Evolutionary conservation across 2,113 vertebrate species (phyloP).

Genomic region (Poeciliopsis occidentalis): DNA sequence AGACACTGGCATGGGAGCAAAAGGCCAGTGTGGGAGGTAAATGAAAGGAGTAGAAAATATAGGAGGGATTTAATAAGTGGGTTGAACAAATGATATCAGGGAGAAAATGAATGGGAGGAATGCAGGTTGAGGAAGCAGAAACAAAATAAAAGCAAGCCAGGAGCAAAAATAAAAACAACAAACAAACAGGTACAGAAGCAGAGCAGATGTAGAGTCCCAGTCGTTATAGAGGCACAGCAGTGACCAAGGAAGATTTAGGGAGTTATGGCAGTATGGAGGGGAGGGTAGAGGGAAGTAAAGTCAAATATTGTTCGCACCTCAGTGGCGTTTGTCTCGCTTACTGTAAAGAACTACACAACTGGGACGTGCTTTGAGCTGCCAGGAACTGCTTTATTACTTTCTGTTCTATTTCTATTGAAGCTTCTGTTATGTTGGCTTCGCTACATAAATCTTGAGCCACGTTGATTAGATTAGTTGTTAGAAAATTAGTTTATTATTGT

Average conservation of each 20-base stretch:
- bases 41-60: constrained; percentile 60
- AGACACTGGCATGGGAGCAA: constrained; percentile 76
- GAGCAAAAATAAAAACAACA: constrained; percentile 1
- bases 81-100: constrained; percentile 50
- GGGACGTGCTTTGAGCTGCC: neutral
- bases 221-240: neutral
- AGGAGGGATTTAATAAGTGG: constrained; percentile 61
- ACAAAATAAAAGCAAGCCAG: constrained; percentile 25
- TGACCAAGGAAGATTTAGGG: constrained; percentile 21
- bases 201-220: neutral
- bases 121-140: constrained; percentile 18
- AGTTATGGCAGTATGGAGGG: constrained; percentile 33
- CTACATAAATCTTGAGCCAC: neutral
- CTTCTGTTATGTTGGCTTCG: neutral
- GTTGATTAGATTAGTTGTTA: constrained; percentile 39
- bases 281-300: constrained; percentile 51
- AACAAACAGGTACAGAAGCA: neutral
- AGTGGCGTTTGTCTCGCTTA: neutral
- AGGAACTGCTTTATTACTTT: neutral
- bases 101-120: constrained; percentile 25
- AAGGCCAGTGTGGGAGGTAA: constrained; percentile 62
- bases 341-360: constrained; percentile 3
- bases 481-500: constrained; percentile 37
- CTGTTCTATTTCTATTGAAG: neutral
- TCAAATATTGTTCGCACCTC: constrained; percentile 53